phyloP scores from a whole-genome alignment of 1,140 invertebrate genomes.

The Heliconius hermathena region DNA sequence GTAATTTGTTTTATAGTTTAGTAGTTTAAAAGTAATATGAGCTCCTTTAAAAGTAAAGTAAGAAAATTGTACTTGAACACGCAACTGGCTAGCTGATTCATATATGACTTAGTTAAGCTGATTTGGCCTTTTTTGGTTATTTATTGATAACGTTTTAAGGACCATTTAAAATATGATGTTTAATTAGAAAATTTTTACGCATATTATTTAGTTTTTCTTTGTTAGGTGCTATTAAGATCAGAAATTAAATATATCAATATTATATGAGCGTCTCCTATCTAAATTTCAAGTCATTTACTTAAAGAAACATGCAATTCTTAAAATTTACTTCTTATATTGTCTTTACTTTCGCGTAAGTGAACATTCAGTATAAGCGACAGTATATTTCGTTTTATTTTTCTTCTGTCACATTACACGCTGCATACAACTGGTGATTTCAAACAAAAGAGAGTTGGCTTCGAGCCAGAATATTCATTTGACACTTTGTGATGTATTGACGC shows the following conservation, averaged over 20 bases:
- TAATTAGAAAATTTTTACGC: too few relatives aligned
- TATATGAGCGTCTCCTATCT: neutral
- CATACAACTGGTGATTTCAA: conserved; percentile 33
- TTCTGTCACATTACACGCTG: conserved; percentile 17
- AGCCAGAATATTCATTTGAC: conserved; percentile 28
- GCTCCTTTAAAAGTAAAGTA: conserved; percentile 16
- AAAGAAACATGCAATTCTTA: neutral
- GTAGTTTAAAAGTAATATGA: conserved; percentile 22
- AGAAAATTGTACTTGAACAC: conserved; percentile 46
- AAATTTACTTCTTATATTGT: neutral
- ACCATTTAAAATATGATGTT: too few relatives aligned
- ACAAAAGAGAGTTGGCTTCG: conserved; percentile 37
- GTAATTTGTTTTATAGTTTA: neutral
- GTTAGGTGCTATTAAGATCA: too few relatives aligned
- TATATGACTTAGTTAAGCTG: conserved; percentile 34
- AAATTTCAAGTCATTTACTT: neutral
- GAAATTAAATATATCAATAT: too few relatives aligned
- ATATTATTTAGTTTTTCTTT: too few relatives aligned
- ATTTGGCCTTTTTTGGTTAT: conserved; percentile 30
- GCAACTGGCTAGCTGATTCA: conserved; percentile 38
- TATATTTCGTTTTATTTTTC: neutral
- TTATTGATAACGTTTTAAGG: conserved; percentile 14
- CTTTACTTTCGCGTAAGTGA: neutral
- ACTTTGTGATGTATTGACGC: neutral
- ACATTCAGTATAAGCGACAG: neutral